Conservation (phyloP, 2,888 invertebrate genomes). For the Yponomeuta plumbellus region DNA sequence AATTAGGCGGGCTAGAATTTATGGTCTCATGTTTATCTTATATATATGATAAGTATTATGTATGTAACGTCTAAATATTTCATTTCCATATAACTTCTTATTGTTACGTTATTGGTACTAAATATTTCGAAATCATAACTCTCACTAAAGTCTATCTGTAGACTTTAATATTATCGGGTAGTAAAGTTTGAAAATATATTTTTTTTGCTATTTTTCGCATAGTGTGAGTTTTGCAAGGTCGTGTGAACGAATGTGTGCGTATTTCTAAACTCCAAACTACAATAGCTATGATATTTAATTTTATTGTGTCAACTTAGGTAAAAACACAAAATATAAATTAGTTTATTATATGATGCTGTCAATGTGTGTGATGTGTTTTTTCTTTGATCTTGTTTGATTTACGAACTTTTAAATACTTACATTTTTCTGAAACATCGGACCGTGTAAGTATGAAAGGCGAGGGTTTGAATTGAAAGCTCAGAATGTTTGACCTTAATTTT, state of each 20-base stretch:
- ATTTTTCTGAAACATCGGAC: constrained; percentile 60
- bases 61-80: not conserved
- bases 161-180: not conserved
- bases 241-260: constrained; percentile 20
- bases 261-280: constrained; percentile 4
- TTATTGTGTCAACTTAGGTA: constrained; percentile 1
- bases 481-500: constrained; percentile 5
- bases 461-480: constrained; percentile 13
- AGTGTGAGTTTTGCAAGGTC: constrained; percentile 16
- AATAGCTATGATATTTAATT: not conserved
- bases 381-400: constrained; percentile 53
- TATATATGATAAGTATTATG: constrained; percentile 32
- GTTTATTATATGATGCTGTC: not conserved
- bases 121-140: not conserved
- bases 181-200: not conserved
- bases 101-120: not conserved
- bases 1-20: constrained; percentile 35
- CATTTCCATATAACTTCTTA: constrained; percentile 36
- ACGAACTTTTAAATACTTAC: constrained; percentile 54
- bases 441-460: constrained; percentile 6
- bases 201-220: not conserved
- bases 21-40: constrained; percentile 51
- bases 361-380: constrained; percentile 61
- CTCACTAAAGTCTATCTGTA: not conserved
- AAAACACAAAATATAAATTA: not conserved